phyloP scores from a whole-genome alignment of 2,113 vertebrate genomes.

The Sphyrna mokarran region DNA sequence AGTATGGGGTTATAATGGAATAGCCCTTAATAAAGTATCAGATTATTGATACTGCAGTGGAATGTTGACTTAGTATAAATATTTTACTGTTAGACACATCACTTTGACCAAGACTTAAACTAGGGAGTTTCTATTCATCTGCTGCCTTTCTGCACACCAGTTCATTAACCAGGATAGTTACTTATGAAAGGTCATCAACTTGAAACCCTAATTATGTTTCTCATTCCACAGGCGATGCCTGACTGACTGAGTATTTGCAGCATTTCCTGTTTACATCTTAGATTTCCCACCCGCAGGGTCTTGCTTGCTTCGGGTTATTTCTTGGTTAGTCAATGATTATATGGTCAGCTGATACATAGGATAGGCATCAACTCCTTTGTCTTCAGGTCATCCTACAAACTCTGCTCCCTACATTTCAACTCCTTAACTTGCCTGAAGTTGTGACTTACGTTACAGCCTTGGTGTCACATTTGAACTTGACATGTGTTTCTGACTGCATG shows the following conservation, averaged over 20 bases:
- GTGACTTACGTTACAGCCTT: no score
- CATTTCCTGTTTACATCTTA: neutral
- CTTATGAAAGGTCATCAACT: neutral
- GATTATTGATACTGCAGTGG: neutral
- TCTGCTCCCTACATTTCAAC: neutral
- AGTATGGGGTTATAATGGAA: neutral
- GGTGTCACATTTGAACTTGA: no score
- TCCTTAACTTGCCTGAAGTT: neutral
- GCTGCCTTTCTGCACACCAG: neutral
- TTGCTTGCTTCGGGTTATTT: neutral
- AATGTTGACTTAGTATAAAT: neutral
- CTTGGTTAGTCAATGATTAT: neutral
- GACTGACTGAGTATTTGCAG: neutral
- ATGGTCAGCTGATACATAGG: neutral
- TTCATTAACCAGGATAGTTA: neutral
- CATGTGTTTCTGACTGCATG: no score
- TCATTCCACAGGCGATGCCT: neutral
- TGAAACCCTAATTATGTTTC: neutral
- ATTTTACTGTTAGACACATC: neutral
- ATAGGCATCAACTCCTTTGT: neutral
- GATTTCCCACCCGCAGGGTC: neutral
- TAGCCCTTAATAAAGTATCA: neutral
- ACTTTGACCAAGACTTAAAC: neutral
- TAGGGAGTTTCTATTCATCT: neutral
- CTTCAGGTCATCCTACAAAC: neutral